Evolutionary conservation across 2,888 invertebrate species (phyloP), one percentile per base, ranked within the genome.

Genomic region (Drosophila greeni): DNA sequence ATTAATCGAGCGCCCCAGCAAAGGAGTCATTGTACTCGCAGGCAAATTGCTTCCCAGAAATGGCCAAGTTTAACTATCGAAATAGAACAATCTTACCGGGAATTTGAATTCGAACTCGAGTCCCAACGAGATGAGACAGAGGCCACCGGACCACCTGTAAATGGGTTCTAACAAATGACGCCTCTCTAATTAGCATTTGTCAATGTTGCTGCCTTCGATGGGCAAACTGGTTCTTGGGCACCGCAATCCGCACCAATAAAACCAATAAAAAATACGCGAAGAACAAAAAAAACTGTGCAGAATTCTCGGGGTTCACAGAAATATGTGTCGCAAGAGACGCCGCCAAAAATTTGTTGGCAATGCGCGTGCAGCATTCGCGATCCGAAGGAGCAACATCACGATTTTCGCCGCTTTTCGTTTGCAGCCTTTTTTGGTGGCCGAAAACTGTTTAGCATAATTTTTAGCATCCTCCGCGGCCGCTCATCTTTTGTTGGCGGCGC

Each of bases 321-420:
- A 84, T 85, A 85, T 86, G 87, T 88, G 88, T 88, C 84, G 86
- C 85, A 86, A 84, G 81, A 88, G 89, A 87, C 88, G 88, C 89
- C 88, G 86, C 78, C 84, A 75, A 82, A 86, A 83, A 84, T 83
- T 83, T 85, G 85, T 85, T 80, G 79, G 66, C 66, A 60, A 76
- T 52, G 43, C 57, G 70, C 67, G 49, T 47, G 57, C 45, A 47
- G 52, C 52, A 62, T 34, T 45, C 49, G n/a, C 20, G 47, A 39
- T 58, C 36, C 29, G 5, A 45, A 33, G 42, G 61, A 62, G 40
- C 70, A 64, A 55, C 53, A 56, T 82, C 81, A 82, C 81, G 81
- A 82, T 78, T 85, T 81, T 85, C 78, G 85, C 39, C 2, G 29
- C 45, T 31, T 47, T 61, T 68, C 47, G 66, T 84, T 82, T 77